Evolutionary conservation across 2,113 vertebrate genomes (phyloP).

Genomic region (Toxostoma redivivum): DNA sequence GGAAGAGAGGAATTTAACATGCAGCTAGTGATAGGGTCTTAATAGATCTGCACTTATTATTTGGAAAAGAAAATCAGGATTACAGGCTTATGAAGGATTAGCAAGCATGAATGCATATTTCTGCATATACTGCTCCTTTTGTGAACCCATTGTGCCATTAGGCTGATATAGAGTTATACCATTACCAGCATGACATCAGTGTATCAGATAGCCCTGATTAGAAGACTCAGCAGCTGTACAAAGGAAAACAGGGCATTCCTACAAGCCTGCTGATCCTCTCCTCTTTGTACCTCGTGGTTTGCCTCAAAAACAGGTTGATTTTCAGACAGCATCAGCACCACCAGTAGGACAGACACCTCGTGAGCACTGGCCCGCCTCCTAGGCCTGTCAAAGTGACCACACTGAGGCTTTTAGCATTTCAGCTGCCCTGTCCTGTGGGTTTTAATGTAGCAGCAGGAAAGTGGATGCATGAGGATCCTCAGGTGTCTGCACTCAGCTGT

Average conservation of each 20-base stretch:
- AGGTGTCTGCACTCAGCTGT: neutral
- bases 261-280: neutral
- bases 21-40: conserved; percentile 4
- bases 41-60: conserved; percentile 36
- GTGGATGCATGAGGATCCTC: neutral
- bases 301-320: neutral
- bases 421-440: neutral
- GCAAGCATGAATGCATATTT: neutral
- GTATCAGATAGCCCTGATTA: conserved; percentile 5
- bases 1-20: neutral
- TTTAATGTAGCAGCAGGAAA: neutral
- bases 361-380: neutral
- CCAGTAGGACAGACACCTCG: neutral
- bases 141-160: conserved; percentile 42
- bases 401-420: neutral
- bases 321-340: neutral
- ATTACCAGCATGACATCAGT: conserved; percentile 28
- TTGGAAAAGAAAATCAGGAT: conserved; percentile 41
- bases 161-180: neutral
- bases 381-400: neutral
- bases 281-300: neutral
- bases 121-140: conserved; percentile 20
- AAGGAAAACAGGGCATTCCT: neutral
- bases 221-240: neutral
- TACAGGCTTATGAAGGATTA: conserved; percentile 57